Evolutionary conservation across 2,113 vertebrate genomes (phyloP), one percentile per base, ranked within the genome.

Genomic region (Sebastes fasciatus): DNA sequence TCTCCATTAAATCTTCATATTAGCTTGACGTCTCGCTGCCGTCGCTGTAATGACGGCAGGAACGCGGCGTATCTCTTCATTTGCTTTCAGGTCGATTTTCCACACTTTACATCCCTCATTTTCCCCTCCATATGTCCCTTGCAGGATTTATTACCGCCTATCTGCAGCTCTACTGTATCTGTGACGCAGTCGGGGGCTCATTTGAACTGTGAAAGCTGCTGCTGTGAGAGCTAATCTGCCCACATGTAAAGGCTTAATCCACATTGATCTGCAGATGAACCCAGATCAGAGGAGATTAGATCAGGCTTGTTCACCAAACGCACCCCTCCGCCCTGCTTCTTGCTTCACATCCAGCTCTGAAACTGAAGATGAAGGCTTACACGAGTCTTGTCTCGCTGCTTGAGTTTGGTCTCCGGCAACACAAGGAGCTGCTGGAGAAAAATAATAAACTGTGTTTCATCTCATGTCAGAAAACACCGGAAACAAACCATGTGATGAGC

Each of bases 191-290:
- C 0, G 1, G 46, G 54, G 79, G 79, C 77, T 80, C 62, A 51
- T 85, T 79, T 82, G 21, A 79, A 85, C 70, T 72, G 57, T 80
- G 58, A 86, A 78, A 72, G 57, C 77, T 62, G 21, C 19, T 3
- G 43, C 74, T 67, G 48, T 70, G 69, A 78, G 70, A 72, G 79
- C 77, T 89, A 85, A 89, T 91, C 89, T 85, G 70, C 64, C 11
- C 49, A 80, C 63, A 86, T 85, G 87, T 86, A 76, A 88, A 83
- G 74, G 66, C 77, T 81, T 79, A 91, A 88, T 89, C 79, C 84
- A 58, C 86, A 85, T 76, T 89, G 89, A 91, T 92, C 82, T 85
- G 72, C 64, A 75, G 79, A 85, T 86, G 87, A 89, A 86, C 77
- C 46, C 61, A 86, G 83, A 86, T 90, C 83, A 83, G 46, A 85